Conservation (phyloP, 1,140 invertebrate species). For the Drosophila pandora region DNA sequence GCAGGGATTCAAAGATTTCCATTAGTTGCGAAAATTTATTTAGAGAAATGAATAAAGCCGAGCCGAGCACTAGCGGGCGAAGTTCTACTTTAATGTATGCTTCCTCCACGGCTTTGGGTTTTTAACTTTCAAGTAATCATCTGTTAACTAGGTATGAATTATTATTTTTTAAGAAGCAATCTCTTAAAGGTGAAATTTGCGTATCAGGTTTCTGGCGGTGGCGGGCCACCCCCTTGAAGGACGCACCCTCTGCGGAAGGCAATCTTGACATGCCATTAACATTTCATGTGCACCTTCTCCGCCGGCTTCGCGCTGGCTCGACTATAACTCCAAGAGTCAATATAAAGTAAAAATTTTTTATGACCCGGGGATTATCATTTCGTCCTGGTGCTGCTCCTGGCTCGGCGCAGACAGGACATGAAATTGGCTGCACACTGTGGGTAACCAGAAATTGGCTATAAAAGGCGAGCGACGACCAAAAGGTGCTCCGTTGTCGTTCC, state of each 20-base stretch:
- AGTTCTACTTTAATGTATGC: not conserved
- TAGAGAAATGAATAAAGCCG: not conserved
- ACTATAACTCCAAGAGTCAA: slow-evolving; percentile 82
- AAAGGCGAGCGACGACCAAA: slow-evolving; percentile 75
- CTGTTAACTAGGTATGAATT: not conserved
- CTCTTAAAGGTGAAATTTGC: slow-evolving; percentile 32
- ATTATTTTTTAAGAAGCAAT: not conserved
- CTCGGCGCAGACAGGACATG: slow-evolving; percentile 70
- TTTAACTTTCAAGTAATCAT: not conserved
- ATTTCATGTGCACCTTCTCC: slow-evolving; percentile 79
- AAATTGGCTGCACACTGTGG: slow-evolving; percentile 80
- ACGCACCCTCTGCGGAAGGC: slow-evolving; percentile 39
- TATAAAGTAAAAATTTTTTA: slow-evolving; percentile 82
- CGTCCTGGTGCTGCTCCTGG: slow-evolving; percentile 34
- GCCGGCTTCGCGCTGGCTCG: slow-evolving; percentile 53
- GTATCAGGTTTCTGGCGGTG: slow-evolving; percentile 21
- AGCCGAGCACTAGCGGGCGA: not conserved
- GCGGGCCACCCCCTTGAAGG: slow-evolving; percentile 1
- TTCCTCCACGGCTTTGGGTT: not conserved
- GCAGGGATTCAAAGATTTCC: not conserved
- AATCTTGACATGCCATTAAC: slow-evolving; percentile 81
- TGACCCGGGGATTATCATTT: slow-evolving; percentile 80
- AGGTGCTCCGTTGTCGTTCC: slow-evolving; percentile 53
- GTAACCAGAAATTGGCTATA: slow-evolving; percentile 82
- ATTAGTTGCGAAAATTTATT: not conserved